These are phyloP conservation scores for Hemiscyllium ocellatum DNA, from an alignment of 2,113 vertebrate species.

Conservation along the genomic window DNA sequence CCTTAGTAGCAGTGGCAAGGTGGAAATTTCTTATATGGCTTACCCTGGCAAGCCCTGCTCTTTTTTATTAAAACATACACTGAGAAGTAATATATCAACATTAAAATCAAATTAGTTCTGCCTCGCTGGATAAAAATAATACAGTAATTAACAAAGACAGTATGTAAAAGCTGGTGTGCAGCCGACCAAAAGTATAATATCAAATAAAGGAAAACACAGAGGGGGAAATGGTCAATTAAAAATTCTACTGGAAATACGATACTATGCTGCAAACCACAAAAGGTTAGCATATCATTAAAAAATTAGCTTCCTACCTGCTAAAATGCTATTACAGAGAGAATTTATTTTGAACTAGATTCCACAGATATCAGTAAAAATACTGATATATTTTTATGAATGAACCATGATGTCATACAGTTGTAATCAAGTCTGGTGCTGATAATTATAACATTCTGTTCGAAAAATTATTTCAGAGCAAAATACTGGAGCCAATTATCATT, in stretches of 20 bases:
- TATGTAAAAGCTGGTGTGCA: not conserved
- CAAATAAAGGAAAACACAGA: not conserved
- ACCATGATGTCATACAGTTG: not conserved
- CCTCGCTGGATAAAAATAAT: not conserved
- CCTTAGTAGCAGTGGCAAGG: not conserved
- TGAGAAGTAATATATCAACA: not conserved
- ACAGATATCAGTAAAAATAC: not conserved
- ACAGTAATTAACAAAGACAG: not conserved
- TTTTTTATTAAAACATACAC: not conserved
- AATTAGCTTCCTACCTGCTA: not conserved
- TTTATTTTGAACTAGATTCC: not conserved
- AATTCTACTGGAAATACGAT: not conserved
- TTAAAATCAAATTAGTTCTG: not conserved
- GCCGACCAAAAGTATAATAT: not conserved
- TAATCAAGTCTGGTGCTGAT: not conserved
- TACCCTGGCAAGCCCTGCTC: not conserved
- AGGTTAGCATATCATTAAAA: not conserved
- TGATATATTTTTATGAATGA: not conserved
- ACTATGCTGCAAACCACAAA: not conserved
- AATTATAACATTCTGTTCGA: not conserved
- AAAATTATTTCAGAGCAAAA: constrained; percentile 4
- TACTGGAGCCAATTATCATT: not conserved
- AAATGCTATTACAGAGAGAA: not conserved
- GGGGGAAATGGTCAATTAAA: not conserved
- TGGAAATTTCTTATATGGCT: not conserved